Percentiles rank a stretch among this genome's conserved stretches.
Evolutionary conservation across 2,797 vertebrate species (phyloP).

Genomic region (Enteromius thamalakanensis): DNA sequence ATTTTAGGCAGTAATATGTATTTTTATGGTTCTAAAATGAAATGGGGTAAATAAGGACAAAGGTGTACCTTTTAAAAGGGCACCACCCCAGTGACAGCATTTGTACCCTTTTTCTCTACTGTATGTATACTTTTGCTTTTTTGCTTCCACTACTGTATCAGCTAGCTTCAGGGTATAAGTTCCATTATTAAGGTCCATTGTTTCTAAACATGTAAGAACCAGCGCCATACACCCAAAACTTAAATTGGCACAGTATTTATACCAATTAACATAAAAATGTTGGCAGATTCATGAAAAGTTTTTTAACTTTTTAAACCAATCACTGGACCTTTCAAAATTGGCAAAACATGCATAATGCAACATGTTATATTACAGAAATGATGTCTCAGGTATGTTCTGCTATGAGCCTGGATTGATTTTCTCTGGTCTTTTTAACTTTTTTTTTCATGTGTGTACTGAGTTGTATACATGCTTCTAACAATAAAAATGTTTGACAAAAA

Average conservation of each 20-base stretch:
- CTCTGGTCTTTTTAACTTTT: background rate
- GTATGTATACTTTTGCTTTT: background rate
- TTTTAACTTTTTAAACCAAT: background rate
- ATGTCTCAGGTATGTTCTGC: background rate
- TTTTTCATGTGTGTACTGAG: background rate
- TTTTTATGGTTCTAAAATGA: background rate
- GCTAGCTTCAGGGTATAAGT: background rate
- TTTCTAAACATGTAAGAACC: background rate
- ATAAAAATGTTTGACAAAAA: background rate
- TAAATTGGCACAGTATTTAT: background rate
- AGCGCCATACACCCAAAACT: background rate
- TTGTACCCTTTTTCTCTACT: background rate
- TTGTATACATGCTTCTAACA: background rate
- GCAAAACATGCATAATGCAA: background rate
- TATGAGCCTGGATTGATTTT: background rate
- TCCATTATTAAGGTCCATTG: background rate
- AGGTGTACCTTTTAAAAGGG: background rate
- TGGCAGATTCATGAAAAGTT: background rate
- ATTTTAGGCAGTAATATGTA: background rate
- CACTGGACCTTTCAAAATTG: background rate
- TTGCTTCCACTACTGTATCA: background rate
- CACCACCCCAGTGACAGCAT: background rate
- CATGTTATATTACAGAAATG: background rate
- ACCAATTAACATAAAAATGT: background rate
- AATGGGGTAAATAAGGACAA: background rate